A percentile compares a stretch with the other conserved stretches of the same genome.
phyloP scores from a whole-genome alignment of 2,113 vertebrate species.

The Emydocephalus ijimae region DNA sequence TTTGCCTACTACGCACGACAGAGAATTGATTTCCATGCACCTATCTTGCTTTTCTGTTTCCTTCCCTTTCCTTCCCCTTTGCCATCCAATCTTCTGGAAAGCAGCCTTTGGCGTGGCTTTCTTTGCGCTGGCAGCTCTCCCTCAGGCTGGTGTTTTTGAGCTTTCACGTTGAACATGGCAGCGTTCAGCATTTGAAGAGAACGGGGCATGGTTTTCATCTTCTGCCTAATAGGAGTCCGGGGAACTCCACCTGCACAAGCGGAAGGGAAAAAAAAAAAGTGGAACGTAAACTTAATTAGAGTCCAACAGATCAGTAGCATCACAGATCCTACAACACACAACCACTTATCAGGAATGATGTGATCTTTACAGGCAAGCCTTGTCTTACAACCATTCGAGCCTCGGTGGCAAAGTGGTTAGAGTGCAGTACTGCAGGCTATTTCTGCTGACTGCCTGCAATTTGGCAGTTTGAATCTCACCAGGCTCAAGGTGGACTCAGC shows the following conservation, averaged over 20 bases:
- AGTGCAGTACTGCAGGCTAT: too few species aligned
- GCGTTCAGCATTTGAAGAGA: conserved; percentile 95
- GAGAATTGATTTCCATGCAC: conserved; percentile 27
- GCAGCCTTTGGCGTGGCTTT: conserved; percentile 62
- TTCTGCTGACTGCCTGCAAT: too few species aligned
- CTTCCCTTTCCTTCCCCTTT: conserved; percentile 66
- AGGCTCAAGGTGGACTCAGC: too few species aligned
- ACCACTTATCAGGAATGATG: background rate
- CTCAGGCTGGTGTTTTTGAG: conserved; percentile 82
- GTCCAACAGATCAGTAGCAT: background rate
- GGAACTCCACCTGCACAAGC: conserved; percentile 76
- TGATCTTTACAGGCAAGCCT: background rate
- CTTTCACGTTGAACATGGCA: conserved; percentile 90
- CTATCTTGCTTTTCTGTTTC: conserved; percentile 48
- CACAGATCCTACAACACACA: background rate
- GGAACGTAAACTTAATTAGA: background rate
- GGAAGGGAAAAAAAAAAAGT: background rate
- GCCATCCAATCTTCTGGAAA: conserved; percentile 66
- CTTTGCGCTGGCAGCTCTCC: conserved; percentile 55
- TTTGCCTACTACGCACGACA: rapidly evolving
- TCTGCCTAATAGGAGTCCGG: conserved; percentile 90
- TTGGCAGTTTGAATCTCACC: too few species aligned
- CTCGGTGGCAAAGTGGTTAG: too few species aligned
- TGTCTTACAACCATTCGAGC: too few species aligned
- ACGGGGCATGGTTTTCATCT: conserved; percentile 96